phyloP scores from a whole-genome alignment of 1,140 invertebrate genomes.

The Holotrichia oblita region DNA sequence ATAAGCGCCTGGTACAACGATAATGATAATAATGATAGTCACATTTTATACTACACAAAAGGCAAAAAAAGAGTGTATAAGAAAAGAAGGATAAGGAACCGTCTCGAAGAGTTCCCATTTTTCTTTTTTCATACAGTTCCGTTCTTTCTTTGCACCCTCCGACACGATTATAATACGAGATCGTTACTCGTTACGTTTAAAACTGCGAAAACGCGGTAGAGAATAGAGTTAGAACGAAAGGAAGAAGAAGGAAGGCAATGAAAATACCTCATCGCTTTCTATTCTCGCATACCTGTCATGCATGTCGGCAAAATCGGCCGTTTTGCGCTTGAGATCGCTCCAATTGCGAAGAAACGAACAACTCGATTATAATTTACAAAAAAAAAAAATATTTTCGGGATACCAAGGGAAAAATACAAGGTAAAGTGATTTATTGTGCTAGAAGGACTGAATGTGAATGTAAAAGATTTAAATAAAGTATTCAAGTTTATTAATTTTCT shows the following conservation, averaged over 20 bases:
- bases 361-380: constrained; percentile 5
- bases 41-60: background rate
- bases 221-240: background rate
- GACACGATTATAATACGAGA: constrained; percentile 2
- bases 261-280: background rate
- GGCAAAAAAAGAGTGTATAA: background rate
- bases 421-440: background rate
- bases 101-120: background rate
- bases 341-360: background rate
- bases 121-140: background rate
- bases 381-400: background rate
- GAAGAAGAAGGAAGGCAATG: background rate
- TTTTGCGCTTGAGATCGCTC: background rate
- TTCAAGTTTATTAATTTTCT: no score
- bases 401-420: background rate
- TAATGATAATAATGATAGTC: background rate
- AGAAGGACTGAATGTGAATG: background rate
- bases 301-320: background rate
- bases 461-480: background rate
- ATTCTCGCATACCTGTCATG: background rate
- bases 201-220: background rate
- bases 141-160: background rate
- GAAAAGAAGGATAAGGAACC: background rate
- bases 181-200: background rate
- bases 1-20: background rate